Percentiles rank a stretch among this genome's conserved stretches.
Evolutionary conservation across 1,140 invertebrate genomes (phyloP).

Genomic region (Thaumetopoea pityocampa): DNA sequence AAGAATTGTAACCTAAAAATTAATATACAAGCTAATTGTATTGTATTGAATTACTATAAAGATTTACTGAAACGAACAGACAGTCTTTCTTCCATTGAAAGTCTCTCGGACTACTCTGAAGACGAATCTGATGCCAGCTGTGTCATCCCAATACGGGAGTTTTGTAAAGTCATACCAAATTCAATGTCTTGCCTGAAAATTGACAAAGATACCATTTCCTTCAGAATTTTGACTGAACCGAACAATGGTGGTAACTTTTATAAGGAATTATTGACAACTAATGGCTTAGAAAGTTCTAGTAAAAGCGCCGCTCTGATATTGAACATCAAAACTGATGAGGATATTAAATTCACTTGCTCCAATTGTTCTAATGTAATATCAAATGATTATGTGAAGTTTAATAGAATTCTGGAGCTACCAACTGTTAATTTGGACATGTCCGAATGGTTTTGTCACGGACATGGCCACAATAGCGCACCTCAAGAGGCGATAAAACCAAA

Average conservation of each 20-base stretch:
- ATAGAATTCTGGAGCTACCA: slow-evolving; percentile 75
- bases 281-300: slow-evolving; percentile 28
- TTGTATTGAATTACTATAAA: slow-evolving; percentile 66
- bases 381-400: slow-evolving; percentile 51
- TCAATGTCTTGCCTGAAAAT: slow-evolving; percentile 70
- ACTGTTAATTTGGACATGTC: slow-evolving; percentile 73
- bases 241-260: slow-evolving; percentile 73
- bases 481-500: slow-evolving; percentile 53
- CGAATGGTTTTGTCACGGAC: slow-evolving; percentile 77
- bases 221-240: slow-evolving; percentile 67
- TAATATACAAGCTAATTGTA: slow-evolving; percentile 66
- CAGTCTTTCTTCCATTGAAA: slow-evolving; percentile 63
- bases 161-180: slow-evolving; percentile 68
- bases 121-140: slow-evolving; percentile 49
- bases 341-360: slow-evolving; percentile 62
- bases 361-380: slow-evolving; percentile 74
- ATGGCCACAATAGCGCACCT: slow-evolving; percentile 25
- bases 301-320: slow-evolving; percentile 44
- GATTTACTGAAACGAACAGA: slow-evolving; percentile 43
- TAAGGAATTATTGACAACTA: slow-evolving; percentile 63
- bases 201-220: slow-evolving; percentile 63
- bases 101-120: slow-evolving; percentile 56
- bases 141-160: slow-evolving; percentile 57
- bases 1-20: slow-evolving; percentile 67
- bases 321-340: slow-evolving; percentile 49